Evolutionary conservation across 2,888 invertebrate genomes (phyloP), one percentile per base, ranked within the genome.

Genomic region (Hemaris fuciformis): DNA sequence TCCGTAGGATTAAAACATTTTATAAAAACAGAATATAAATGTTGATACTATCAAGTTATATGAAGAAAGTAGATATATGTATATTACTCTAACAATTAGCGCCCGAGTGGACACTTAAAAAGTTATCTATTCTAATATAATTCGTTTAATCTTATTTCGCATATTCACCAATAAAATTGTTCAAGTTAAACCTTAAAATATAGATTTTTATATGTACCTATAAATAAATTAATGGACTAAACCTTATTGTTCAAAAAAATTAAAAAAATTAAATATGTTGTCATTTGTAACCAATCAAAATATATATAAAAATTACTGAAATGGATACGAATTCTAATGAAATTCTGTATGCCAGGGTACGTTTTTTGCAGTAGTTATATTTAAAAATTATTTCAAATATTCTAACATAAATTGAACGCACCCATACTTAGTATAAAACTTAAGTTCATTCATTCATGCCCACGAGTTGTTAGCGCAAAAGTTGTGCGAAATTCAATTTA

Each of bases 381-480:
- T 27, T 18, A n/a, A 0, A 8, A 31, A 31, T 31, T 18, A 7
- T n/a, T 7, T 23, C 7, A 23, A 13, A 18, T 31, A 31, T 3
- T 48, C 4, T 2, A 31, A 18, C 4, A 18, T 53, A 53, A 66
- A 68, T 68, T 74, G 73, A 75, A 76, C 71, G 77, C 74, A 70
- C 65, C 71, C 69, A 66, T 69, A 66, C 43, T 61, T 65, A 59
- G 60, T 64, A 63, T 61, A 41, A 60, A 66, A 64, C 59, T 68
- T 66, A 68, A 71, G 68, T 72, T 76, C 78, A 75, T 79, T 80
- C 83, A 79, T 77, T 78, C 76, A 67, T 72, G 67, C 61, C 79
- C 81, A 76, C 76, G 80, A 81, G 78, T 83, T 78, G 76, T 75
- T 73, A 70, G 69, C 60, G 64, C 27, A 65, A 67, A 71, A 75